Evolutionary conservation across 2,797 vertebrate species (phyloP).

Genomic region (Eospalax fontanierii): DNA sequence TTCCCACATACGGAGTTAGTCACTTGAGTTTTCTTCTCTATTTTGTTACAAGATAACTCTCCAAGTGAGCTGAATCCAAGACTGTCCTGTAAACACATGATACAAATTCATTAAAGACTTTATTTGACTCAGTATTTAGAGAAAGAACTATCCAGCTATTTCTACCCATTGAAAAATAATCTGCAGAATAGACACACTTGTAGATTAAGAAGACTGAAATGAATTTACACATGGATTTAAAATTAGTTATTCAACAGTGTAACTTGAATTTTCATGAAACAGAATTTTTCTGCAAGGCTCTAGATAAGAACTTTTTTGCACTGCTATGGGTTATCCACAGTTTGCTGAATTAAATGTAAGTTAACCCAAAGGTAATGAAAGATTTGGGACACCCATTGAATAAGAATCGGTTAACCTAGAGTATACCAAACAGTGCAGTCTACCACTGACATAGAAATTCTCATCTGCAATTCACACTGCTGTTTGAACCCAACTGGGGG

Average conservation of each 20-base stretch:
- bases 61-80: constrained; percentile 50
- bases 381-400: background rate
- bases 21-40: constrained; percentile 13
- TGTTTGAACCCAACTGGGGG: background rate
- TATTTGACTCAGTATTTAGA: constrained; percentile 58
- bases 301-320: constrained; percentile 46
- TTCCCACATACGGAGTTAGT: background rate
- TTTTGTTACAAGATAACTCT: constrained; percentile 57
- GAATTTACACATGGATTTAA: constrained; percentile 42
- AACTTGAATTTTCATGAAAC: constrained; percentile 54
- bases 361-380: constrained; percentile 44
- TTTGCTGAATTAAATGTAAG: constrained; percentile 59
- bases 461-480: background rate
- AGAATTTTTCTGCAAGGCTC: constrained; percentile 43
- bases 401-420: background rate
- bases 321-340: constrained; percentile 1
- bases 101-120: constrained; percentile 31
- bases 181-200: constrained; percentile 33
- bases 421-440: background rate
- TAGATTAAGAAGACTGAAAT: constrained; percentile 50
- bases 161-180: background rate
- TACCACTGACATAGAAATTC: background rate
- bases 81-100: constrained; percentile 19
- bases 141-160: constrained; percentile 9
- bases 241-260: background rate